Percentiles rank a stretch among this genome's conserved stretches.
These are phyloP conservation scores for Pterocles burchelli DNA, from an alignment of 2,113 vertebrate genomes.

Conservation along the genomic window DNA sequence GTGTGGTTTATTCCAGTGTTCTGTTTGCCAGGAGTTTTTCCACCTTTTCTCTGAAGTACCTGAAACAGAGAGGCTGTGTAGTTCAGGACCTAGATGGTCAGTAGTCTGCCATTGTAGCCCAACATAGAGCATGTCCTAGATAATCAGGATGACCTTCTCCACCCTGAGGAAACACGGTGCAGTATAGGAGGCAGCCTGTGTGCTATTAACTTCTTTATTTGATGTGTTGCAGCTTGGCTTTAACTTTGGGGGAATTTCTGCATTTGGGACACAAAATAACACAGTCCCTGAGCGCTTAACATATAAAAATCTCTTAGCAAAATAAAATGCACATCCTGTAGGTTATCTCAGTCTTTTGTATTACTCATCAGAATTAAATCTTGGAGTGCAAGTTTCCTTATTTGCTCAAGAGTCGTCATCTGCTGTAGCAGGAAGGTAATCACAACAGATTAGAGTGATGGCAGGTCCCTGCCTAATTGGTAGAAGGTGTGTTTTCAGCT, in stretches of 20 bases:
- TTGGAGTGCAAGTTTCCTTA: neutral
- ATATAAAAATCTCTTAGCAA: neutral
- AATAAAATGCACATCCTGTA: neutral
- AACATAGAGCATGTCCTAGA: neutral
- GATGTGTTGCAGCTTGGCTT: neutral
- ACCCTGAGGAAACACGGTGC: neutral
- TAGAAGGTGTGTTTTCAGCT: neutral
- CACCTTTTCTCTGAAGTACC: neutral
- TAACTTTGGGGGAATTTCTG: neutral
- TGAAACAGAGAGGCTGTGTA: neutral
- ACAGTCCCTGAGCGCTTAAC: too few relatives aligned
- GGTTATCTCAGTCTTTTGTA: neutral
- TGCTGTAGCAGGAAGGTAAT: neutral
- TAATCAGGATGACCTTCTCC: neutral
- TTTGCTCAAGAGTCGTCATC: neutral
- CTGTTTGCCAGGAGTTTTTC: neutral
- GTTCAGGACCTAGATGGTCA: neutral
- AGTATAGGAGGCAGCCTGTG: neutral
- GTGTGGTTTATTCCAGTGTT: neutral
- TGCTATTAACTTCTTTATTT: neutral
- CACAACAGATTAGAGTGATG: neutral
- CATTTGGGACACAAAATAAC: neutral
- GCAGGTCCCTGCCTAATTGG: neutral
- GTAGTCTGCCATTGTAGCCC: neutral
- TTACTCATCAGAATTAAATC: neutral